These are phyloP conservation scores for Myotis findleyi DNA, from an alignment of 2,797 vertebrate genomes.

Conservation along the genomic window DNA sequence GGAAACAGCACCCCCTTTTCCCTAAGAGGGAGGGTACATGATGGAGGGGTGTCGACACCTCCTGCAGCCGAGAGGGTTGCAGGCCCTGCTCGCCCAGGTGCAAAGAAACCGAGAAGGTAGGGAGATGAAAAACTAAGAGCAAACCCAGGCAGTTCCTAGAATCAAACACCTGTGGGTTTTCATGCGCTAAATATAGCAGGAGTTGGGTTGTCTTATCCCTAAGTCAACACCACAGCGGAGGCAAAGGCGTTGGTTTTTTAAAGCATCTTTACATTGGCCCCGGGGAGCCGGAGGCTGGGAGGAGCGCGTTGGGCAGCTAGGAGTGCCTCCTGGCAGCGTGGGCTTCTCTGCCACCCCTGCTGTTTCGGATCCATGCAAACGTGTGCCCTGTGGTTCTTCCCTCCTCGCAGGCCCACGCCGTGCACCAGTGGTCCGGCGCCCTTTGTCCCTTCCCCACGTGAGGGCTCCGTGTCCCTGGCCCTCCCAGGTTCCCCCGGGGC, in stretches of 20 bases:
- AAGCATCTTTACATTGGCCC: conserved; percentile 38
- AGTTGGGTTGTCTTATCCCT: conserved; percentile 61
- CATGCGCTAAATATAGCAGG: conserved; percentile 64
- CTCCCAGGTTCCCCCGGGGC: neutral
- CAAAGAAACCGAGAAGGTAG: conserved; percentile 16
- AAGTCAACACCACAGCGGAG: conserved; percentile 43
- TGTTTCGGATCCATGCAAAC: neutral
- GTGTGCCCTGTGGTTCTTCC: neutral
- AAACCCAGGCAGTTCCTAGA: conserved; percentile 23
- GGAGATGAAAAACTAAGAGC: neutral
- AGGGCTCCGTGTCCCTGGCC: neutral
- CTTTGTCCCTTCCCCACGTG: neutral
- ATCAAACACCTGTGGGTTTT: conserved; percentile 73
- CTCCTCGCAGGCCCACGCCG: neutral
- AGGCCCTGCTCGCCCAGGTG: neutral
- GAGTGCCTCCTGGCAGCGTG: neutral
- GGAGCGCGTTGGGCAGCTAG: fast-evolving
- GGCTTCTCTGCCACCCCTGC: neutral
- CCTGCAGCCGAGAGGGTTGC: neutral
- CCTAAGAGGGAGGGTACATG: neutral
- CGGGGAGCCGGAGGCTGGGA: neutral
- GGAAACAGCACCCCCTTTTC: neutral
- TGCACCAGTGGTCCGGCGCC: neutral
- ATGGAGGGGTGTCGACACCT: neutral
- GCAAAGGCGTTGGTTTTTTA: neutral